Conservation (phyloP, 2,888 invertebrate genomes). For the Folsomia candida region DNA sequence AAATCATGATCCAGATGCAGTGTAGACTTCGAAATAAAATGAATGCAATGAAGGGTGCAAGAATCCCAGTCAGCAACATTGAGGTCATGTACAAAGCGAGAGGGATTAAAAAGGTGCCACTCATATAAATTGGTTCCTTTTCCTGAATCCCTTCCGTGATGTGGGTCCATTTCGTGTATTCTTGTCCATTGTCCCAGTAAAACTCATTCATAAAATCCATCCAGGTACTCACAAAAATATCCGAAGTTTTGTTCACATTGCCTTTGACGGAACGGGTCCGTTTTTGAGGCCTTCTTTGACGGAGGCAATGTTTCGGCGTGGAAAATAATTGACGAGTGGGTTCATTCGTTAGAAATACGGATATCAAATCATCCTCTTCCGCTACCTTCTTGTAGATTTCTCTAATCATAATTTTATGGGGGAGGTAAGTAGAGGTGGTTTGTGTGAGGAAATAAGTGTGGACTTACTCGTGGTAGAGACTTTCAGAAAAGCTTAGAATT, state of each 20-base stretch:
- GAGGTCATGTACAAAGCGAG: background rate
- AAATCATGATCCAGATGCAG: background rate
- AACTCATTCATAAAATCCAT: background rate
- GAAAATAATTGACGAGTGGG: background rate
- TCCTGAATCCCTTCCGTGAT: background rate
- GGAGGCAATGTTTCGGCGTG: conserved; percentile 1
- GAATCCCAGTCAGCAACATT: background rate
- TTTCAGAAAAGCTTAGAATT: background rate
- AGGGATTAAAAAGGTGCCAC: background rate
- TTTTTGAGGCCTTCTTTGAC: background rate
- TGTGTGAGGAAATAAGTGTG: background rate
- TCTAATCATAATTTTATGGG: background rate
- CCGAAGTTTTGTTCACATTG: background rate
- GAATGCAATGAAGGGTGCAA: background rate
- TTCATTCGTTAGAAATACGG: background rate
- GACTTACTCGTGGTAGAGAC: background rate
- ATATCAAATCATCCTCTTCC: background rate
- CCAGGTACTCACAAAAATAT: background rate
- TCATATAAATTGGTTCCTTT: background rate
- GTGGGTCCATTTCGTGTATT: background rate
- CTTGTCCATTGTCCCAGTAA: background rate
- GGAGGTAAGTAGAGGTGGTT: background rate
- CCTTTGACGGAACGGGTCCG: background rate
- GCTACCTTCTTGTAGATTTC: background rate
- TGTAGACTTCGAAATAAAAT: background rate